Percentiles rank a stretch among this genome's conserved stretches.
These are phyloP conservation scores for Polylopha cassiicola DNA, from an alignment of 2,888 invertebrate species.

Conservation along the genomic window DNA sequence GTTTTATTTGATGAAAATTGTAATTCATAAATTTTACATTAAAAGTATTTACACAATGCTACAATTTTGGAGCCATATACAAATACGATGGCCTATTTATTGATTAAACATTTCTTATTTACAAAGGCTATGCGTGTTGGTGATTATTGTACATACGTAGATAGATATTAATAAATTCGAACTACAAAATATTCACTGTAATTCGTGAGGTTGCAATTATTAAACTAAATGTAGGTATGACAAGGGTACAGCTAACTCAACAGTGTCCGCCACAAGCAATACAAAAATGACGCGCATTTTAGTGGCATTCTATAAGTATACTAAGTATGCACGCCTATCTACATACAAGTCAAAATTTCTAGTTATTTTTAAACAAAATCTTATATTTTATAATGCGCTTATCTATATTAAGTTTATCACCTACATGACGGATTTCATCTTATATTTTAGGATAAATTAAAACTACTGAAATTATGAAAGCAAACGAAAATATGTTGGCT, in stretches of 20 bases:
- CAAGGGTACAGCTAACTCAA: slow-evolving; percentile 14
- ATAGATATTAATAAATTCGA: slow-evolving; percentile 23
- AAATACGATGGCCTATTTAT: slow-evolving; percentile 51
- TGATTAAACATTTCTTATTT: slow-evolving; percentile 50
- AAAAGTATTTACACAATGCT: slow-evolving; percentile 75
- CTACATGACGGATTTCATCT: slow-evolving; percentile 26
- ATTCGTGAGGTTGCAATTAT: slow-evolving; percentile 20
- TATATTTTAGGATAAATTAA: slow-evolving; percentile 17
- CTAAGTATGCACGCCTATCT: slow-evolving; percentile 23
- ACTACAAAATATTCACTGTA: slow-evolving; percentile 22
- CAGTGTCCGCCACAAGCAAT: slow-evolving; percentile 7
- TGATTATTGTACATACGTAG: slow-evolving; percentile 29
- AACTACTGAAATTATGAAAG: too few species aligned
- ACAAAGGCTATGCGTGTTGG: slow-evolving; percentile 53
- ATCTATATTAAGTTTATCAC: slow-evolving; percentile 16
- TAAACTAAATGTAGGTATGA: slow-evolving; percentile 22
- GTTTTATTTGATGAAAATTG: slow-evolving; percentile 74
- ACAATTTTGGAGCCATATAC: slow-evolving; percentile 34
- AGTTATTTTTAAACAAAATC: slow-evolving; percentile 14
- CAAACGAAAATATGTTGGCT: too few species aligned
- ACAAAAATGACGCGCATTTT: slow-evolving; percentile 18
- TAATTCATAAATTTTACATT: slow-evolving; percentile 73
- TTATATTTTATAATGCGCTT: slow-evolving; percentile 17
- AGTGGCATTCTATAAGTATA: slow-evolving; percentile 18
- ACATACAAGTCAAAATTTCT: slow-evolving; percentile 18